A percentile compares a stretch with the other conserved stretches of the same genome.
These are phyloP conservation scores for Sturnus vulgaris DNA, from an alignment of 2,113 vertebrate species.

Conservation along the genomic window DNA sequence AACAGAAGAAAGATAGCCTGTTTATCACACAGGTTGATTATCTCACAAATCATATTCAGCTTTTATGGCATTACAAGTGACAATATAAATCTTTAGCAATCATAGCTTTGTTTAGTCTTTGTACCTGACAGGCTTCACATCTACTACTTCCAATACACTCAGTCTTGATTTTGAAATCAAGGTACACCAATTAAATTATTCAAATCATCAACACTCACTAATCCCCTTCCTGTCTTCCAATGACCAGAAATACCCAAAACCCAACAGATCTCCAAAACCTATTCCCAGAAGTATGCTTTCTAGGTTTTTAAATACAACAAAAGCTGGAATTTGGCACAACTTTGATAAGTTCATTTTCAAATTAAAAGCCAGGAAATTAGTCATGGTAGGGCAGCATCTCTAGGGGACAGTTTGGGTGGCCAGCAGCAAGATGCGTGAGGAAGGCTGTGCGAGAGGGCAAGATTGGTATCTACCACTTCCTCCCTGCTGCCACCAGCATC, in stretches of 20 bases:
- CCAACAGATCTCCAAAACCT: neutral
- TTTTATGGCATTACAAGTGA: neutral
- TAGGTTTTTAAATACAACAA: neutral
- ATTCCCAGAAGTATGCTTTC: neutral
- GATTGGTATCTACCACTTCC: slow-evolving; percentile 40
- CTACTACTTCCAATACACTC: neutral
- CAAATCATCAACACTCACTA: neutral
- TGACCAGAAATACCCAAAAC: neutral
- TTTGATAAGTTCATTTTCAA: neutral
- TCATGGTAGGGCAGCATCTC: neutral
- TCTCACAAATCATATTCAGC: neutral
- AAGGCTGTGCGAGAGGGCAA: neutral
- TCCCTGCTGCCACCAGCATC: neutral
- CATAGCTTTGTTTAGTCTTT: neutral
- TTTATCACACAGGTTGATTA: neutral
- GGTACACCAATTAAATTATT: neutral
- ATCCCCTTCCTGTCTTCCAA: neutral
- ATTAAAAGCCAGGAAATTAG: slow-evolving; percentile 38
- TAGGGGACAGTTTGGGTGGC: neutral
- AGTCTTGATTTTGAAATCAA: neutral
- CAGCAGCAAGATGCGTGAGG: neutral
- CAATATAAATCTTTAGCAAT: neutral
- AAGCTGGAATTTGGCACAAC: neutral
- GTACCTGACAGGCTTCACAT: neutral
- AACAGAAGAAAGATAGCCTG: neutral